Percentiles rank a stretch among this genome's conserved stretches.
Evolutionary conservation across 2,797 vertebrate genomes (phyloP).

Genomic region (Calcarius lapponicus): DNA sequence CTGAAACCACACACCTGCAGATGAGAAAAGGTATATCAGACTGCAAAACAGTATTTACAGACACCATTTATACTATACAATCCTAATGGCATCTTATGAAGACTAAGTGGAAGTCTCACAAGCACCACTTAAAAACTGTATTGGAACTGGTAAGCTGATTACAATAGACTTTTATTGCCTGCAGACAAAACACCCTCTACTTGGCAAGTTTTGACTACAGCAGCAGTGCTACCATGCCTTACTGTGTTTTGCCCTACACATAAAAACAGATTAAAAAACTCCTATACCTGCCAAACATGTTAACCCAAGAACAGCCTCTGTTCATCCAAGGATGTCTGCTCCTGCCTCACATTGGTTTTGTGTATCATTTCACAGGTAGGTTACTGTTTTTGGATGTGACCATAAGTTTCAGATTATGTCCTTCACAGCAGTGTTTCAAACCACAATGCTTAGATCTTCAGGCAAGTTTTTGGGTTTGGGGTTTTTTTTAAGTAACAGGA

Average conservation of each 20-base stretch:
- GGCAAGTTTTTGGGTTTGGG: background rate
- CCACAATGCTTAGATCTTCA: background rate
- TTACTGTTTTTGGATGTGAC: background rate
- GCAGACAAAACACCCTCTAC: background rate
- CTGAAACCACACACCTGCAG: slow-evolving; percentile 91
- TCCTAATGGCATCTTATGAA: slow-evolving; percentile 62
- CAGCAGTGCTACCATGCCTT: background rate
- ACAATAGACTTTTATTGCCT: background rate
- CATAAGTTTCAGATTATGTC: rapidly evolving
- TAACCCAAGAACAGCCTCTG: background rate
- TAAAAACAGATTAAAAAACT: background rate
- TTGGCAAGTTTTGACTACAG: background rate
- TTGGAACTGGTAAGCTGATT: background rate
- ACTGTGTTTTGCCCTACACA: background rate
- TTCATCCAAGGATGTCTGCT: background rate
- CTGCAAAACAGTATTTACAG: slow-evolving; percentile 62
- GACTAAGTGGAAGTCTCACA: background rate
- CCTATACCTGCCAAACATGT: background rate
- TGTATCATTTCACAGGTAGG: background rate
- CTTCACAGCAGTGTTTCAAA: background rate
- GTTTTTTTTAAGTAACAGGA: background rate
- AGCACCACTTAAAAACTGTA: background rate
- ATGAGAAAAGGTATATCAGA: slow-evolving; percentile 90
- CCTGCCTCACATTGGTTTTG: background rate
- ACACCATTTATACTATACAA: slow-evolving; percentile 47